Conservation (phyloP, 2,888 invertebrate species). For the Zhengitettix transpicula region DNA sequence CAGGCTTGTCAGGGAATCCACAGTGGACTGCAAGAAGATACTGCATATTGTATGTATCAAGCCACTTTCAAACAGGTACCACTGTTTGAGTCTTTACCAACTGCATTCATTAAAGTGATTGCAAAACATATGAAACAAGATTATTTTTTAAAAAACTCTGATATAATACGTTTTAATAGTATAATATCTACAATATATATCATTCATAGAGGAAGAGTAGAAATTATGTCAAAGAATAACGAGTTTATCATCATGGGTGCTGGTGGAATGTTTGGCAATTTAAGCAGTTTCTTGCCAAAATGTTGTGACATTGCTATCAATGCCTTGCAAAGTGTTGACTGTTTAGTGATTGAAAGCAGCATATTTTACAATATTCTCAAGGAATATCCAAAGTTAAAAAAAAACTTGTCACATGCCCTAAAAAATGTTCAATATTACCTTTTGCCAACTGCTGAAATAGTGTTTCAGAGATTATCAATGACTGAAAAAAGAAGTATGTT, state of each 20-base stretch:
- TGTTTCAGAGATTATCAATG: too few species aligned
- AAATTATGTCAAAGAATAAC: conserved; percentile 30
- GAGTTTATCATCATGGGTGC: conserved; percentile 34
- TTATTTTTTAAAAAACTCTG: conserved; percentile 33
- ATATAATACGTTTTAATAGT: conserved; percentile 31
- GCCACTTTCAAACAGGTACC: conserved; percentile 34
- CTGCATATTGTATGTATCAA: conserved; percentile 34
- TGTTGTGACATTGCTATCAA: conserved; percentile 29
- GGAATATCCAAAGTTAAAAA: conserved; percentile 4
- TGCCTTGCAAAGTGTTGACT: conserved; percentile 33
- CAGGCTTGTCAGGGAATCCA: conserved; percentile 26
- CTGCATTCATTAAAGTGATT: conserved; percentile 35
- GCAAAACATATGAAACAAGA: conserved; percentile 34
- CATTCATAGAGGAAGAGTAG: conserved; percentile 35
- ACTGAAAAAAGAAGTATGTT: too few species aligned
- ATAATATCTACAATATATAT: conserved; percentile 32
- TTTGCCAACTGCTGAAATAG: too few species aligned
- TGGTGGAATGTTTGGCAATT: conserved; percentile 34
- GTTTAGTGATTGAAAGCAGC: conserved; percentile 29
- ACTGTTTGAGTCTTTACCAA: conserved; percentile 33
- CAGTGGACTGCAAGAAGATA: conserved; percentile 35
- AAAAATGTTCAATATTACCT: too few species aligned
- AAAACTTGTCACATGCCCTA: not conserved
- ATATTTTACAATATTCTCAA: conserved; percentile 33
- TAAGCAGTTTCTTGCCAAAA: conserved; percentile 27